Evolutionary conservation across 2,797 vertebrate genomes (phyloP).

Genomic region (Aplochiton taeniatus): DNA sequence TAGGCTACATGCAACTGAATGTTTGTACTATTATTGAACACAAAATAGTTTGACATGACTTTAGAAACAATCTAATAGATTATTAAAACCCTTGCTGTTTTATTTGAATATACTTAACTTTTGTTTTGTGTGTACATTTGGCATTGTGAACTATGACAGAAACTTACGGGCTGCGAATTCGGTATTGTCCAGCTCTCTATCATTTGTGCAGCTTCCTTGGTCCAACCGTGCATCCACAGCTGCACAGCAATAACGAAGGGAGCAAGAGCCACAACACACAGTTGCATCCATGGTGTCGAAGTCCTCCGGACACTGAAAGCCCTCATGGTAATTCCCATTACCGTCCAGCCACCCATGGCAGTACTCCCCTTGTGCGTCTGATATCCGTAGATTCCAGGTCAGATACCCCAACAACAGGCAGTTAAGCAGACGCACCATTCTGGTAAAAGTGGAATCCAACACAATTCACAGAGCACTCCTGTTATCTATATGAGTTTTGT

Average conservation of each 20-base stretch:
- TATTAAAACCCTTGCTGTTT: no score
- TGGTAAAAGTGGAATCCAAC: constrained; percentile 36
- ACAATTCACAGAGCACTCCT: no score
- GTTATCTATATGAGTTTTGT: no score
- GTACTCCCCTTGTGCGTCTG: constrained; percentile 87
- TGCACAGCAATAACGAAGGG: constrained; percentile 94
- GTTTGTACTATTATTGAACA: no score
- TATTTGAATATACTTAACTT: background rate
- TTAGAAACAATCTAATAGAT: no score
- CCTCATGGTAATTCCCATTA: constrained; percentile 87
- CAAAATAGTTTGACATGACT: no score
- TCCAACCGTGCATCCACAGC: constrained; percentile 88
- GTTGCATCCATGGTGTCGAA: constrained; percentile 91
- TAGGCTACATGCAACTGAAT: no score
- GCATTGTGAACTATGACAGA: background rate
- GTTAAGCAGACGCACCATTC: constrained; percentile 74
- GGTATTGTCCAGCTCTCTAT: constrained; percentile 81
- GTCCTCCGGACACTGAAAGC: constrained; percentile 96
- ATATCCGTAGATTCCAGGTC: constrained; percentile 78
- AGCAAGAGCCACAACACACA: constrained; percentile 94
- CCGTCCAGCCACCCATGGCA: constrained; percentile 95
- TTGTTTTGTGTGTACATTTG: background rate
- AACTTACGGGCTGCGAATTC: constrained; percentile 87
- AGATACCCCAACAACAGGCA: constrained; percentile 79
- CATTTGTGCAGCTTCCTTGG: constrained; percentile 91